Conservation (phyloP, 2,888 invertebrate species). For the Plutella xylostella region DNA sequence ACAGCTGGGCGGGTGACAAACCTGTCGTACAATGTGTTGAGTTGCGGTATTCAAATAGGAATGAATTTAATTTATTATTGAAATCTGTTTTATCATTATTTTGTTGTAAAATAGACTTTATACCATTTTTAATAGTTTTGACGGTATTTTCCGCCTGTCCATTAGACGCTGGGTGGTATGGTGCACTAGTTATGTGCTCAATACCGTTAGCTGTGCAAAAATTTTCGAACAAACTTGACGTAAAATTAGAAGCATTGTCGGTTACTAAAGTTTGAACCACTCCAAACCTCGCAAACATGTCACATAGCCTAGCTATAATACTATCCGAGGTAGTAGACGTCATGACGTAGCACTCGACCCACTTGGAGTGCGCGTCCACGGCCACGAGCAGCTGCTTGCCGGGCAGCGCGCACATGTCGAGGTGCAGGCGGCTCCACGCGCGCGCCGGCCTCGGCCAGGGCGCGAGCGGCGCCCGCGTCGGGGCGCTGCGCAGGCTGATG, state of each 20-base stretch:
- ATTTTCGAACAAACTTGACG: conserved; percentile 7
- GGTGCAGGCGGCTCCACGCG: conserved; percentile 9
- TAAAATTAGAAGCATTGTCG: conserved; percentile 16
- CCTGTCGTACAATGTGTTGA: too few relatives aligned
- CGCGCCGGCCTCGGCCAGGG: conserved; percentile 11
- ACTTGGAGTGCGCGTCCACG: conserved; percentile 11
- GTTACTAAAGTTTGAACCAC: conserved; percentile 12
- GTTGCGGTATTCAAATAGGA: too few relatives aligned
- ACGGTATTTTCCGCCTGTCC: not conserved
- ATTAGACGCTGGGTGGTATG: not conserved
- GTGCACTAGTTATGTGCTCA: conserved; percentile 12
- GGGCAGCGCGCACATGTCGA: conserved; percentile 12
- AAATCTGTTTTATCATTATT: too few relatives aligned
- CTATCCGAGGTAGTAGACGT: conserved; percentile 1
- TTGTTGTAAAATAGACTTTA: too few relatives aligned
- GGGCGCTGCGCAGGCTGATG: conserved; percentile 4
- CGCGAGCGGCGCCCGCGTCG: conserved; percentile 12
- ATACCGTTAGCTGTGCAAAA: conserved; percentile 14
- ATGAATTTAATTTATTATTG: too few relatives aligned
- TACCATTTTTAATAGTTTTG: too few relatives aligned
- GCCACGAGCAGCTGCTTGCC: conserved; percentile 11
- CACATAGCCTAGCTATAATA: conserved; percentile 9
- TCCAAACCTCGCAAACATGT: conserved; percentile 13
- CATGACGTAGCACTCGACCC: conserved; percentile 16
- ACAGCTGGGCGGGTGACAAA: too few relatives aligned